Percentiles rank a stretch among this genome's conserved stretches.
Evolutionary conservation across 2,797 vertebrate genomes (phyloP).

Genomic region (Lepus oiostolus): DNA sequence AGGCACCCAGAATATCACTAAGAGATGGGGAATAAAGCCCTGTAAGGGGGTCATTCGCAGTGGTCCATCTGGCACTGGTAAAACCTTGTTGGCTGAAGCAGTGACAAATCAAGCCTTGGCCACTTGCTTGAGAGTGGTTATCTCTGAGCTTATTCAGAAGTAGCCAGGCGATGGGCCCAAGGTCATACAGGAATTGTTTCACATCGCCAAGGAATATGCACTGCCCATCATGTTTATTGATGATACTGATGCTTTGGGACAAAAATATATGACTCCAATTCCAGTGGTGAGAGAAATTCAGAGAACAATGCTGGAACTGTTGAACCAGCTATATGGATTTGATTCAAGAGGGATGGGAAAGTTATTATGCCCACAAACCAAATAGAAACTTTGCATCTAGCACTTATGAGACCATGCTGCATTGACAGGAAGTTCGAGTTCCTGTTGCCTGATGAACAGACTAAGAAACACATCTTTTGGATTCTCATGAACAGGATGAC

Average conservation of each 20-base stretch:
- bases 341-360: conserved; percentile 98
- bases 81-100: conserved; percentile 97
- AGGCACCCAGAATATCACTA: too few relatives aligned
- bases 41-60: too few relatives aligned
- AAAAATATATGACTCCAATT: conserved; percentile 98
- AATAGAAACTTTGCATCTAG: conserved; percentile 98
- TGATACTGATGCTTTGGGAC: conserved; percentile 98
- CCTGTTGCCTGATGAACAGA: conserved; percentile 97
- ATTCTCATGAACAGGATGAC: conserved; percentile 99
- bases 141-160: conserved; percentile 98
- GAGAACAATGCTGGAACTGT: conserved; percentile 97
- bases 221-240: conserved; percentile 98
- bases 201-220: conserved; percentile 96
- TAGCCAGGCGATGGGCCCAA: conserved; percentile 97
- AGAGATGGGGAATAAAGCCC: too few relatives aligned
- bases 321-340: conserved; percentile 98
- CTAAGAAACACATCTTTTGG: conserved; percentile 98
- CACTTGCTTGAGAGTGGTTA: conserved; percentile 97
- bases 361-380: conserved; percentile 99
- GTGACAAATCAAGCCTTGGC: conserved; percentile 99
- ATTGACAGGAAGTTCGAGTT: conserved; percentile 99
- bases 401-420: conserved; percentile 97
- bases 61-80: conserved; percentile 88
- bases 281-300: conserved; percentile 99
- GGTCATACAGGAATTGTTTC: conserved; percentile 96